These are phyloP conservation scores for Icerya purchasi DNA, from an alignment of 2,888 invertebrate genomes.

Conservation along the genomic window DNA sequence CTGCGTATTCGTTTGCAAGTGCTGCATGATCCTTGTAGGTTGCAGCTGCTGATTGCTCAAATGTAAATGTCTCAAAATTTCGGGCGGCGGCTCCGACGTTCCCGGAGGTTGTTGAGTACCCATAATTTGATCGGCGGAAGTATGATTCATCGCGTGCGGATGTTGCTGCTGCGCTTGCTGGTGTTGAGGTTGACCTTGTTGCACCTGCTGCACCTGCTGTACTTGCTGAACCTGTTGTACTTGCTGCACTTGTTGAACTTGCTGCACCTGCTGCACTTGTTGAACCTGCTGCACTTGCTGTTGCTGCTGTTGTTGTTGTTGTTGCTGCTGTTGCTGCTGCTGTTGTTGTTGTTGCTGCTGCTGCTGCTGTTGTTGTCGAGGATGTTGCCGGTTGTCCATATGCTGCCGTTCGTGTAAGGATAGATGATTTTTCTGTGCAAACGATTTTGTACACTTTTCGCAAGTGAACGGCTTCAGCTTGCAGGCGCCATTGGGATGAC, in stretches of 20 bases:
- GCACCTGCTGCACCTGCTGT: conserved; percentile 4
- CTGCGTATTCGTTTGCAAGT: neutral
- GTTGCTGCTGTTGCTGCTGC: conserved; percentile 7
- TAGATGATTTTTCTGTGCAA: conserved; percentile 67
- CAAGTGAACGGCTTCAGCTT: conserved; percentile 58
- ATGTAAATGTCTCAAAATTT: conserved; percentile 10
- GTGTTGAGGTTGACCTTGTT: conserved; percentile 2
- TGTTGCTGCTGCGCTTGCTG: neutral
- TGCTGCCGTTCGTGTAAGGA: conserved; percentile 62
- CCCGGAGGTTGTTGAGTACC: neutral
- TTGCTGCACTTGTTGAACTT: neutral
- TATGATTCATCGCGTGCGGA: conserved; percentile 7
- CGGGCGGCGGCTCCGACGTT: conserved; percentile 6
- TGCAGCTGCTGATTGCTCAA: conserved; percentile 9
- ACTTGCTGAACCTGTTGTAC: conserved; percentile 2
- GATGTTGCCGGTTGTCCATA: conserved; percentile 30
- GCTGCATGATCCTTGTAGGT: conserved; percentile 8
- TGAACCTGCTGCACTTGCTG: conserved; percentile 1
- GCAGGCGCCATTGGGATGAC: conserved; percentile 58
- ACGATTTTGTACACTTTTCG: conserved; percentile 59
- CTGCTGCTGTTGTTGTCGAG: conserved; percentile 7
- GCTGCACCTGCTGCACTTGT: conserved; percentile 2
- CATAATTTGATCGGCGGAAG: neutral
- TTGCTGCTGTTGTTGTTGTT: conserved; percentile 2
- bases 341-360: conserved; percentile 9